Base-by-base conservation (phyloP, 2,797 vertebrate species). In the Hylomyscus alleni region DNA sequence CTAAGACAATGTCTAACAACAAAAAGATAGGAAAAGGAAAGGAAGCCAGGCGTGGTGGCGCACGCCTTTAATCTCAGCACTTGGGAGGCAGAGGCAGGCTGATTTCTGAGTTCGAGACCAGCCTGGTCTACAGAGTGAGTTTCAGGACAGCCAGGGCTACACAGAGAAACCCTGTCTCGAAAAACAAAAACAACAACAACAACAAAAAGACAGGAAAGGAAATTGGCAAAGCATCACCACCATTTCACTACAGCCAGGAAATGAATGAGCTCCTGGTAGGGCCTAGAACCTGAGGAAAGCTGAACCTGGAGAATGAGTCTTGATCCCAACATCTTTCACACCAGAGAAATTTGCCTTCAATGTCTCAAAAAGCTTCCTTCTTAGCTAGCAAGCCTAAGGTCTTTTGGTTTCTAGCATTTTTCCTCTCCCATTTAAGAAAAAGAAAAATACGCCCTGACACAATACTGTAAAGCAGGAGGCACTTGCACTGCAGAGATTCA, bases 281-380 rank as follows among this genome's bases (percentile, higher is more conserved):
- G 17, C 65, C 90, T 50, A 92, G 34, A 76, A 3, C 92, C 72
- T 76, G 37, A 76, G 83, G 54, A 50, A 34, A 83, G n/a, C 29
- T 26, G 26, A 29, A 26, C 65, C 56, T 77, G 10, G 19, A 89
- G n/a, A 52, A 72, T 40, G 24, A 11, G 58, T 26, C 29, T 50
- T 88, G 62, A 50, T 76, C 47, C 76, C 44, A 60, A 84, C 40
- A 89, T 54, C 31, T 65, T 15, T 31, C 19, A 12, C 65, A 50
- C 29, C 50, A 15, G 37, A 62, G 44, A 90, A 94, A 92, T 14
- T 6, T 58, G 31, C n/a, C 81, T 88, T 86, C 69, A 31, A 31
- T 44, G 75, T 84, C 67, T 85, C 54, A 37, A 72, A 97, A 95
- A 95, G 19, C 72, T 62, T 40, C 22, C 77, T 92, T 90, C 90